A percentile compares a stretch with the other conserved stretches of the same genome.
These are phyloP conservation scores for Heliocidaris erythrogramma DNA, from an alignment of 35 echinoderm and acorn worm species.

Conservation along the genomic window DNA sequence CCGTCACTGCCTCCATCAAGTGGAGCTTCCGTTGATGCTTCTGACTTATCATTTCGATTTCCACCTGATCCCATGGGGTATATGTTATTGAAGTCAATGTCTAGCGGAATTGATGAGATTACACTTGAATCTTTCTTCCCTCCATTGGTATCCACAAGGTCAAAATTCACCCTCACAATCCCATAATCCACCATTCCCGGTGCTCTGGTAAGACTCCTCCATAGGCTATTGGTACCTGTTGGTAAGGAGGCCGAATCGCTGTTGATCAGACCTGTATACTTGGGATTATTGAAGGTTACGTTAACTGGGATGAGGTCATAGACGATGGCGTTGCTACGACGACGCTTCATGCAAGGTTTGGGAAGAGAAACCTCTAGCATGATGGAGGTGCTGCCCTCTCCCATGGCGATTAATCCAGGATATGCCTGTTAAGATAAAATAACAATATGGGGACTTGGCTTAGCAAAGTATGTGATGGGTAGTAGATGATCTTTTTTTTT, in stretches of 20 bases:
- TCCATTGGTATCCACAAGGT: background rate
- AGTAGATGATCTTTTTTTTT: too few relatives aligned
- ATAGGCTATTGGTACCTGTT: background rate
- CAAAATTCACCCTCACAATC: slow-evolving; percentile 33
- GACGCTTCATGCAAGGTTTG: slow-evolving; percentile 54
- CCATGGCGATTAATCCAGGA: slow-evolving; percentile 60
- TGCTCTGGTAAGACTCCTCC: slow-evolving; percentile 40
- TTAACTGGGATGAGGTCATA: slow-evolving; percentile 58
- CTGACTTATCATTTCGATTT: slow-evolving; percentile 14
- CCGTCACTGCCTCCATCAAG: background rate
- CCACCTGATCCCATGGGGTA: slow-evolving; percentile 19
- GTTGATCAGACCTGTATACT: slow-evolving; percentile 29
- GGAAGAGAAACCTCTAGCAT: slow-evolving; percentile 60
- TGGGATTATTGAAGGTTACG: slow-evolving; percentile 46
- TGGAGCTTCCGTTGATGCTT: background rate
- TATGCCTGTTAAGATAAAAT: slow-evolving; percentile 9
- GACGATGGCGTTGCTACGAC: slow-evolving; percentile 41
- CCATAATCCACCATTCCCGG: slow-evolving; percentile 53
- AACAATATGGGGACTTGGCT: background rate
- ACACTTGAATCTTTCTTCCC: slow-evolving; percentile 44
- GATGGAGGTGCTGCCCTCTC: slow-evolving; percentile 59
- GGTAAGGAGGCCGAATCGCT: background rate
- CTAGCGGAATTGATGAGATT: slow-evolving; percentile 61
- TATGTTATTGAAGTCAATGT: slow-evolving; percentile 37
- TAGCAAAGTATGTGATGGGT: background rate